phyloP scores from a whole-genome alignment of 2,888 invertebrate species.

The Chrysolina oricalcia region DNA sequence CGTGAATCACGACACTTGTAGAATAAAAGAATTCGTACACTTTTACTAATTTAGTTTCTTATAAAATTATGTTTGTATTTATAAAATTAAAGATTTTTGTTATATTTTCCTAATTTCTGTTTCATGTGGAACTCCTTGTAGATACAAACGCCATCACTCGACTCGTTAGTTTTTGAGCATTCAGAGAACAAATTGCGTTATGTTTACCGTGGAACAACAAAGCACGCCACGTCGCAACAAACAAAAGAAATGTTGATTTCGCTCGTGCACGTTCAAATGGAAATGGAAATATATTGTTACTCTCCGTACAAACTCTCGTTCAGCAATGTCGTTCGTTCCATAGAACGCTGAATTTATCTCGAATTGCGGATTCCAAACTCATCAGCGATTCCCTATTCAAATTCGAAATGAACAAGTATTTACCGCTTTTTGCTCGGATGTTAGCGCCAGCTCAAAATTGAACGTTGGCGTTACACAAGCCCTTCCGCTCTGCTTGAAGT shows the following conservation, averaged over 20 bases:
- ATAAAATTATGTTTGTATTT: no score
- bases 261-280: neutral
- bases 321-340: neutral
- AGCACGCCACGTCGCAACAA: neutral
- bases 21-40: no score
- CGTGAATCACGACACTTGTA: no score
- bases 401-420: neutral
- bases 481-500: neutral
- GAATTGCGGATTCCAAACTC: slow-evolving; percentile 1
- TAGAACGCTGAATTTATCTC: neutral
- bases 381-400: neutral
- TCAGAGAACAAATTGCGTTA: neutral
- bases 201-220: neutral
- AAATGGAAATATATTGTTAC: slow-evolving; percentile 8
- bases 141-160: no score
- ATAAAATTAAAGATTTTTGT: no score
- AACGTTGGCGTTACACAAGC: neutral
- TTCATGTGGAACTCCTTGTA: no score
- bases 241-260: slow-evolving; percentile 1
- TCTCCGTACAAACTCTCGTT: neutral
- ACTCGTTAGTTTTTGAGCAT: no score
- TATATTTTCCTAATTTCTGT: no score
- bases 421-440: neutral
- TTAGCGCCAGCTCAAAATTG: neutral
- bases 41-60: no score